Percentiles rank a stretch among this genome's conserved stretches.
These are phyloP conservation scores for Quiscalus mexicanus DNA, from an alignment of 2,113 vertebrate species.

Conservation along the genomic window DNA sequence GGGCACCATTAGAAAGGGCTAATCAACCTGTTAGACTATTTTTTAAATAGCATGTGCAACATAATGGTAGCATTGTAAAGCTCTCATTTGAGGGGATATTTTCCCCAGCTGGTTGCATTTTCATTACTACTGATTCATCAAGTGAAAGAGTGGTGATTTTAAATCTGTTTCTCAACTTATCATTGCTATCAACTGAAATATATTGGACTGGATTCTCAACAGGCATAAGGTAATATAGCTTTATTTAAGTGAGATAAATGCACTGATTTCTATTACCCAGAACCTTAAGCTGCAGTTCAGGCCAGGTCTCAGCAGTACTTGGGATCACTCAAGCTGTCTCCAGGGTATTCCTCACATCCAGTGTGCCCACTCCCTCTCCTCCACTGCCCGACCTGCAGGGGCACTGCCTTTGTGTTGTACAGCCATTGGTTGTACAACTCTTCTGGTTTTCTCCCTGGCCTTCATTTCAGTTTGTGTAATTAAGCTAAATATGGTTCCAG, in stretches of 20 bases:
- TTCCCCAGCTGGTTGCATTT: neutral
- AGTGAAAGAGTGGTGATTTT: neutral
- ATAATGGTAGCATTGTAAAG: neutral
- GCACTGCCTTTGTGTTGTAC: neutral
- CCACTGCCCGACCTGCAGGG: neutral
- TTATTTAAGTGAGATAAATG: neutral
- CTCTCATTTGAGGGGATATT: constrained; percentile 4
- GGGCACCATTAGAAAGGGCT: constrained; percentile 9
- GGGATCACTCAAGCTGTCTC: neutral
- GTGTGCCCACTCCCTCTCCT: neutral
- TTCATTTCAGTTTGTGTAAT: neutral
- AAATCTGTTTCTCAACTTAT: neutral
- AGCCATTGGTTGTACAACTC: neutral
- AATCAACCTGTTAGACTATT: constrained; percentile 38
- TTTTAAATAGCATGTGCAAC: constrained; percentile 14
- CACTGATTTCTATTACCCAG: neutral
- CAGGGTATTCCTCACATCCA: accelerated
- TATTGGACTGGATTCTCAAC: neutral
- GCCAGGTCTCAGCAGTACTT: accelerated
- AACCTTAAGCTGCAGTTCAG: neutral
- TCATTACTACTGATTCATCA: neutral
- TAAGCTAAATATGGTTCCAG: neutral
- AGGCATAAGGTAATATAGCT: neutral
- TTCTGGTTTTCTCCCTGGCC: neutral
- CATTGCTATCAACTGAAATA: neutral